A percentile compares a stretch with the other conserved stretches of the same genome.
These are phyloP conservation scores for Pammene aurita DNA, from an alignment of 2,888 invertebrate species.

Conservation along the genomic window DNA sequence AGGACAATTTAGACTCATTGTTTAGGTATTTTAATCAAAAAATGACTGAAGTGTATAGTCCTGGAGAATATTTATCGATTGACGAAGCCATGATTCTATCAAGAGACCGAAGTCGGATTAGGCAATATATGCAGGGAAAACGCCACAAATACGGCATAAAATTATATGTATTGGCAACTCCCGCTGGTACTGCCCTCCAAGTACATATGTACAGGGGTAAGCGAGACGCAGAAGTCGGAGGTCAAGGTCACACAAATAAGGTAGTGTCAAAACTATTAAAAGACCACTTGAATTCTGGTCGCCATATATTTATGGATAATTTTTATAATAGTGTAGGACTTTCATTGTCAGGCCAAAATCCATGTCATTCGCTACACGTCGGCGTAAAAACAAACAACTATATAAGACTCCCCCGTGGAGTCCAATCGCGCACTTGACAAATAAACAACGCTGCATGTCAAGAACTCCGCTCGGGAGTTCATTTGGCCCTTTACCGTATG, in stretches of 20 bases:
- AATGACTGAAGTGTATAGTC: slow-evolving; percentile 52
- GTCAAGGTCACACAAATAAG: slow-evolving; percentile 7
- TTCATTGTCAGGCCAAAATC: too few relatives aligned
- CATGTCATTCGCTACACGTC: too few relatives aligned
- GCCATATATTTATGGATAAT: too few relatives aligned
- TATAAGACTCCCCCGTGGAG: too few relatives aligned
- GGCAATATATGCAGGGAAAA: slow-evolving; percentile 58
- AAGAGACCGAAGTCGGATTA: slow-evolving; percentile 53
- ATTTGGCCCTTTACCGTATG: too few relatives aligned
- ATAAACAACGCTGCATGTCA: too few relatives aligned
- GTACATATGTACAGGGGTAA: slow-evolving; percentile 8
- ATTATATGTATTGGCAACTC: slow-evolving; percentile 56
- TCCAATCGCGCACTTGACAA: too few relatives aligned
- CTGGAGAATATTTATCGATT: slow-evolving; percentile 52
- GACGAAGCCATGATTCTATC: slow-evolving; percentile 58
- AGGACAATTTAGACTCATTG: slow-evolving; percentile 52
- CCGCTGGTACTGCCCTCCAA: slow-evolving; percentile 48
- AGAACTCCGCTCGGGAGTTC: too few relatives aligned
- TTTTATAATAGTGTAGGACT: too few relatives aligned
- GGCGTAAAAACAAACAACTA: too few relatives aligned
- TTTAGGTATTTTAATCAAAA: slow-evolving; percentile 57
- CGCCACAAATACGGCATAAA: slow-evolving; percentile 58
- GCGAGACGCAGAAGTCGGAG: neutral
- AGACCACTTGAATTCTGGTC: too few relatives aligned
- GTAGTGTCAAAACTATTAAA: neutral